These are phyloP conservation scores for Mastomys natalensis DNA, from an alignment of 2,113 vertebrate genomes.

Conservation along the genomic window DNA sequence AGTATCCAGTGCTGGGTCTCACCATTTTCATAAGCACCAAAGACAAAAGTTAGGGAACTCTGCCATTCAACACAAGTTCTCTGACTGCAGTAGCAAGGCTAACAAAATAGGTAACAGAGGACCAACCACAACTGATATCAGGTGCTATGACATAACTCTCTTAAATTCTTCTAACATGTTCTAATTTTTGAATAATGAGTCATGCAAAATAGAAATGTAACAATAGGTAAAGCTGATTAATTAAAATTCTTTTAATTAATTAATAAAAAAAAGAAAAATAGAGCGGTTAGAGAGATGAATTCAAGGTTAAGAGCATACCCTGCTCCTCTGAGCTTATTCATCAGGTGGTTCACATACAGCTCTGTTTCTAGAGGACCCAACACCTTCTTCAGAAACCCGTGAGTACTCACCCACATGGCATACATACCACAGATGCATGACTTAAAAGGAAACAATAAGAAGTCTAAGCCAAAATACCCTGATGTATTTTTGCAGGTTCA, in stretches of 20 bases:
- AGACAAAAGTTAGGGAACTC: not conserved
- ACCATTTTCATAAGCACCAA: not conserved
- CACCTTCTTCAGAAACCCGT: not conserved
- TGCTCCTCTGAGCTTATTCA: not conserved
- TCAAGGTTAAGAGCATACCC: too few species aligned
- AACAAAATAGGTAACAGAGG: not conserved
- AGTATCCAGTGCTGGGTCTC: not conserved
- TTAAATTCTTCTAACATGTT: not conserved
- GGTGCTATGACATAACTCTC: not conserved
- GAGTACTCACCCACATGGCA: not conserved
- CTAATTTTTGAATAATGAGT: not conserved
- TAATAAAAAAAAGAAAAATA: fast-evolving
- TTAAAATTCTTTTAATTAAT: too few species aligned
- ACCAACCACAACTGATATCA: not conserved
- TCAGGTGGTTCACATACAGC: not conserved
- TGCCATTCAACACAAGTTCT: not conserved
- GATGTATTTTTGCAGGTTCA: not conserved
- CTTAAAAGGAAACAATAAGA: not conserved
- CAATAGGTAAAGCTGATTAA: not conserved
- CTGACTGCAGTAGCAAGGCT: not conserved
- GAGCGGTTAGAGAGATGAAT: not conserved
- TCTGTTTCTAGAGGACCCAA: not conserved
- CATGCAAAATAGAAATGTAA: not conserved
- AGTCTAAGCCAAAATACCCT: conserved; percentile 19
- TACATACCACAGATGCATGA: not conserved